Conservation (phyloP, 2,888 invertebrate species). For the Microctonus brassicae region DNA sequence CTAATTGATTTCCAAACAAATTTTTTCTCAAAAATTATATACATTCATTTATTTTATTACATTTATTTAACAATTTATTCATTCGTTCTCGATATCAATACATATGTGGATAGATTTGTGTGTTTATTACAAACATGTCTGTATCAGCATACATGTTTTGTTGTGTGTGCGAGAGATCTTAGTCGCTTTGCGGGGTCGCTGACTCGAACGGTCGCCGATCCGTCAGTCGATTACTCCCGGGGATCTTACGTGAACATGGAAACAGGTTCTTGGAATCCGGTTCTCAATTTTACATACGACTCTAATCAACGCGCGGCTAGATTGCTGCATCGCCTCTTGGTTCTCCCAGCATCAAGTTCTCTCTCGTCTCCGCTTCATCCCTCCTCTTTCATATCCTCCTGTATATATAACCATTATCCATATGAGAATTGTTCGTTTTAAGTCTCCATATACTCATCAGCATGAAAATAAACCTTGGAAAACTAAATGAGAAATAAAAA, state of each 20-base stretch:
- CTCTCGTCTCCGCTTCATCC: constrained; percentile 18
- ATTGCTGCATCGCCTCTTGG: constrained; percentile 65
- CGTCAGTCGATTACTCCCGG: constrained; percentile 70
- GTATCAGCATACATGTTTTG: too few relatives aligned
- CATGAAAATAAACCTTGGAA: background rate
- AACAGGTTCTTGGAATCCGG: constrained; percentile 71
- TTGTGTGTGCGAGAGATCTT: constrained; percentile 48
- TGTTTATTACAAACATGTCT: too few relatives aligned
- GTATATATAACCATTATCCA: constrained; percentile 4
- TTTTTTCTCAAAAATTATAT: too few relatives aligned
- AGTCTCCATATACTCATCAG: background rate
- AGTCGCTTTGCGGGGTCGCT: constrained; percentile 64
- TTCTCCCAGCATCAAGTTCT: constrained; percentile 37
- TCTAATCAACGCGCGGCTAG: constrained; percentile 70
- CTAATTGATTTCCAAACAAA: too few relatives aligned
- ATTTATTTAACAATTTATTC: too few relatives aligned
- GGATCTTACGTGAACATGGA: constrained; percentile 71
- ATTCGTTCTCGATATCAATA: too few relatives aligned
- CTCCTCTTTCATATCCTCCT: background rate
- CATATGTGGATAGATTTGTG: too few relatives aligned
- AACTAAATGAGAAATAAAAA: background rate
- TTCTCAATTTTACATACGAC: constrained; percentile 70
- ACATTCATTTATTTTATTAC: too few relatives aligned
- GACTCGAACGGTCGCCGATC: constrained; percentile 70
- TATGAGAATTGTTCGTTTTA: background rate